phyloP scores from a whole-genome alignment of 2,888 invertebrate species.

The Camptogramma bilineatum region DNA sequence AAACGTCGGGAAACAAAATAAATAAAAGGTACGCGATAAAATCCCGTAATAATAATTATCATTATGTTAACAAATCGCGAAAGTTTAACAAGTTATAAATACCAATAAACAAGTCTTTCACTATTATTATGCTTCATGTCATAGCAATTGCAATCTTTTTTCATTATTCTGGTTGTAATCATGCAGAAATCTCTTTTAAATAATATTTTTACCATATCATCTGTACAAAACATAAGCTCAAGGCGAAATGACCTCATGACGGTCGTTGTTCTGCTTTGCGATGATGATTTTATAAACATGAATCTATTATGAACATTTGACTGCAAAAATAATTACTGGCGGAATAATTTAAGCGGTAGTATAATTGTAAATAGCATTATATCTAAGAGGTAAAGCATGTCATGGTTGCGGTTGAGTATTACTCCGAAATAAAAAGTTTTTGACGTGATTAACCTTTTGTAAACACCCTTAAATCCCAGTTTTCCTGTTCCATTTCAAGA shows the following conservation, averaged over 20 bases:
- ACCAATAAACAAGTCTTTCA: neutral
- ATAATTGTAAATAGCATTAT: neutral
- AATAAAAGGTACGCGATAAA: too few species aligned
- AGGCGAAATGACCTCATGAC: conserved; percentile 52
- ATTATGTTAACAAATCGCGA: too few species aligned
- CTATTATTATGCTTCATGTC: neutral
- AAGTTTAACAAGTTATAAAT: too few species aligned
- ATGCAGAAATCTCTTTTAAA: conserved; percentile 14
- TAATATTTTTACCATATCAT: conserved; percentile 34
- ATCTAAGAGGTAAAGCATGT: conserved; percentile 6
- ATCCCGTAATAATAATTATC: too few species aligned
- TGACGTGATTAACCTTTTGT: conserved; percentile 6
- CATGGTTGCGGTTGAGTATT: neutral
- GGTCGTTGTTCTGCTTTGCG: conserved; percentile 57
- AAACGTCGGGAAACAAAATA: too few species aligned
- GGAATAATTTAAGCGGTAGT: conserved; percentile 3
- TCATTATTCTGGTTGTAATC: neutral
- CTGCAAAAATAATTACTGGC: conserved; percentile 47
- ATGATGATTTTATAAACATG: conserved; percentile 52
- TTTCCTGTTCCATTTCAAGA: conserved; percentile 40
- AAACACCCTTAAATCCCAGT: conserved; percentile 28
- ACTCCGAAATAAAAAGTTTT: conserved; percentile 3
- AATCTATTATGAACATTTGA: conserved; percentile 39
- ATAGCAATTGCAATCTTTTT: neutral
- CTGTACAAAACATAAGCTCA: conserved; percentile 51